Conservation (phyloP, 1,140 invertebrate species). For the Ooceraea biroi region DNA sequence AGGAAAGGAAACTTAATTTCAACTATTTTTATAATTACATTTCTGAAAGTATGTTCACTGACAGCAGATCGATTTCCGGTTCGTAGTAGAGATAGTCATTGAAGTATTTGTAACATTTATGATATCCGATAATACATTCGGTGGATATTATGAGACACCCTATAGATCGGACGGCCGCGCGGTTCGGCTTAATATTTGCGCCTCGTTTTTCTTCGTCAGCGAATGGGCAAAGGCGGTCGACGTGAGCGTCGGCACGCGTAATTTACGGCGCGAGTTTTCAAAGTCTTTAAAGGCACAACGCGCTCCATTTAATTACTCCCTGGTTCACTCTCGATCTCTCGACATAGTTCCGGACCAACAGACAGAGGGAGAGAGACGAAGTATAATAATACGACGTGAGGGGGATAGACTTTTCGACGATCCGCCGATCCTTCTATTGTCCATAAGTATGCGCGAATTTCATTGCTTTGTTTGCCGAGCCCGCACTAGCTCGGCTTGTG, state of each 20-base stretch:
- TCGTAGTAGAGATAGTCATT: not conserved
- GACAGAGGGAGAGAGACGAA: not conserved
- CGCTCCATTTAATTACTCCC: slow-evolving; percentile 69
- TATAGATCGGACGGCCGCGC: slow-evolving; percentile 11
- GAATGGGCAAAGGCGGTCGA: slow-evolving; percentile 53
- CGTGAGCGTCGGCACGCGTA: slow-evolving; percentile 67
- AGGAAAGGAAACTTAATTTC: not conserved
- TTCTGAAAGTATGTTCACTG: not conserved
- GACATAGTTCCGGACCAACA: slow-evolving; percentile 43
- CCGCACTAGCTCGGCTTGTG: not conserved
- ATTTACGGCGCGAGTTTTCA: slow-evolving; percentile 70
- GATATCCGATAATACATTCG: not conserved
- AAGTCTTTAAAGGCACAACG: slow-evolving; percentile 70
- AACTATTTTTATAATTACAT: not conserved
- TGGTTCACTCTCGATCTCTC: slow-evolving; percentile 33
- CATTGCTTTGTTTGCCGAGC: not conserved
- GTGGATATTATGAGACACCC: not conserved
- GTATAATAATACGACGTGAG: slow-evolving; percentile 26
- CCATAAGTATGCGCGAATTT: slow-evolving; percentile 54
- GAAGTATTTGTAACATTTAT: not conserved
- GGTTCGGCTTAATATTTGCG: slow-evolving; percentile 66
- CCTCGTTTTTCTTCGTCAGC: slow-evolving; percentile 70
- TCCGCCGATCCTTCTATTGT: slow-evolving; percentile 31
- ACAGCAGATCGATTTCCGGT: not conserved
- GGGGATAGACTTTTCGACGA: not conserved